Evolutionary conservation across 37 sponge, comb jelly and placozoan genomes (phyloP).

Genomic region (Hormiphora californensis): DNA sequence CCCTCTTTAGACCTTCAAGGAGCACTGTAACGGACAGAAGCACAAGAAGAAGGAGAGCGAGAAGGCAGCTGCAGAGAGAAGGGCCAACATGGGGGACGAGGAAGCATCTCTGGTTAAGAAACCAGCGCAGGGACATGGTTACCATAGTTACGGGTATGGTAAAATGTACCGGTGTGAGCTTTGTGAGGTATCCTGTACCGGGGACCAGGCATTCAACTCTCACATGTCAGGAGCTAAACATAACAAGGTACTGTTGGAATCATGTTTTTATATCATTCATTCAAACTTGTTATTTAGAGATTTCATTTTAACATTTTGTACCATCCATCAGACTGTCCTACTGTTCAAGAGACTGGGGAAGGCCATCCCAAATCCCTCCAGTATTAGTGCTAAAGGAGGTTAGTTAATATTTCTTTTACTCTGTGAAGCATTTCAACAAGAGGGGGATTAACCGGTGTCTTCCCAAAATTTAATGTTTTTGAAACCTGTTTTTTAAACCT

Average conservation of each 20-base stretch:
- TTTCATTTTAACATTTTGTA: not conserved
- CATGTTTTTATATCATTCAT: not conserved
- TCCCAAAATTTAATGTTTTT: too few species aligned
- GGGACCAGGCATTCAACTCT: slow-evolving; percentile 34
- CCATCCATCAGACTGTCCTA: slow-evolving; percentile 28
- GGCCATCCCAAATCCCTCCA: not conserved
- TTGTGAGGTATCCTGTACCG: slow-evolving; percentile 32
- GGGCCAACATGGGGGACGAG: slow-evolving; percentile 33
- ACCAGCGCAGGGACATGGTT: not conserved
- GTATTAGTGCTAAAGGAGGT: slow-evolving; percentile 26
- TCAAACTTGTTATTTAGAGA: not conserved
- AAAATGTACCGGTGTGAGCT: slow-evolving; percentile 49
- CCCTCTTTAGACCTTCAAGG: slow-evolving; percentile 50
- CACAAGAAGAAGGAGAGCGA: slow-evolving; percentile 55
- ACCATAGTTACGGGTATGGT: slow-evolving; percentile 3
- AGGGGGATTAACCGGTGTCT: not conserved
- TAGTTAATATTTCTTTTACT: not conserved
- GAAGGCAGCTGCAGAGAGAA: slow-evolving; percentile 10
- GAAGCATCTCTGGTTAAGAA: not conserved
- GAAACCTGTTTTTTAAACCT: too few species aligned
- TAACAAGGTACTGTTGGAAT: slow-evolving; percentile 16
- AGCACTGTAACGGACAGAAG: slow-evolving; percentile 44
- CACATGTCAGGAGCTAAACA: slow-evolving; percentile 48
- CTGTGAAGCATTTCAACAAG: not conserved
- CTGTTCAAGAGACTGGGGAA: slow-evolving; percentile 40